A percentile compares a stretch with the other conserved stretches of the same genome.
Evolutionary conservation across 2,888 invertebrate species (phyloP).

Genomic region (Anticlea derivata): DNA sequence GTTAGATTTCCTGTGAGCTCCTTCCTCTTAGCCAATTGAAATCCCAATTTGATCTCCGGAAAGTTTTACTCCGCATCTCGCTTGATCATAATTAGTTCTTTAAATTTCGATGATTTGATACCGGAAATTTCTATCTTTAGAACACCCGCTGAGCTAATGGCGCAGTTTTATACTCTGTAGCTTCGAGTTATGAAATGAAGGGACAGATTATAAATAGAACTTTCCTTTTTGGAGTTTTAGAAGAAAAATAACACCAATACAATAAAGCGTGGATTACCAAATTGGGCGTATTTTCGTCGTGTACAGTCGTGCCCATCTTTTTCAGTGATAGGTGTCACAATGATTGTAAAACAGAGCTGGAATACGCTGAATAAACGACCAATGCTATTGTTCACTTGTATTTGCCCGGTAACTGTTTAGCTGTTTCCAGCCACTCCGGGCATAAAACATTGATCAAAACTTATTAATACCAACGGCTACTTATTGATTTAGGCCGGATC

Average conservation of each 20-base stretch:
- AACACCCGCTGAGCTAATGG: conserved; percentile 8
- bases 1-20: too few species aligned
- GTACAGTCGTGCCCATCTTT: too few species aligned
- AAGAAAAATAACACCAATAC: too few species aligned
- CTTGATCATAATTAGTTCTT: background rate
- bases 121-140: conserved; percentile 11
- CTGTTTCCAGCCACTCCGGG: too few species aligned
- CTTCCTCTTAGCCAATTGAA: background rate
- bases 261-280: too few species aligned
- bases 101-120: conserved; percentile 14
- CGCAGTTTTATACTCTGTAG: background rate
- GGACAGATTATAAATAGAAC: background rate
- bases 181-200: background rate
- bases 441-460: background rate
- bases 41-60: background rate
- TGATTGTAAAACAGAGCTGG: too few species aligned
- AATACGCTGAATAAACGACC: too few species aligned
- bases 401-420: too few species aligned
- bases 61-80: background rate
- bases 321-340: too few species aligned
- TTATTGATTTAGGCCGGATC: conserved; percentile 7
- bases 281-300: too few species aligned
- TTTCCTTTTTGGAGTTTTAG: background rate
- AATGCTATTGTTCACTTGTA: too few species aligned
- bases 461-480: background rate